Percentiles rank a stretch among this genome's conserved stretches.
Conservation (phyloP, 2,113 vertebrate species). For the Pao palembangensis region DNA sequence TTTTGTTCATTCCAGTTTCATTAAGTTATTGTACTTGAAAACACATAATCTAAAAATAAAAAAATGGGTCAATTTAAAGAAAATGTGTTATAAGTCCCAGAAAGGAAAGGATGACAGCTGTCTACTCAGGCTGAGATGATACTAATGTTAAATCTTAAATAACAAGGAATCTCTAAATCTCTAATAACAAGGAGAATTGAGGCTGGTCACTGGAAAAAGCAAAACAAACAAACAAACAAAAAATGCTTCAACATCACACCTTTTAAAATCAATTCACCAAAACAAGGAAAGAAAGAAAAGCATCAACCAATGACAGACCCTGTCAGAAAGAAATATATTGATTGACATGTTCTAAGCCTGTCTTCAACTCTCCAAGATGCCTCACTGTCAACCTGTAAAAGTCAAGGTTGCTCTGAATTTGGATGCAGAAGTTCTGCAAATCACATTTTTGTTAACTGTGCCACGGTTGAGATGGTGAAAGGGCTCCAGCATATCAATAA, state of each 20-base stretch:
- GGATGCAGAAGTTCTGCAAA: background rate
- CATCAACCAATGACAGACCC: background rate
- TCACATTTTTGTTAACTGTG: background rate
- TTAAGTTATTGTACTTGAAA: too few relatives aligned
- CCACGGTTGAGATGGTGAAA: background rate
- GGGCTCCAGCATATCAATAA: background rate
- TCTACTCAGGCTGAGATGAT: too few relatives aligned
- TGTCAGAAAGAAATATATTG: background rate
- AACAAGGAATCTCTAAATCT: too few relatives aligned
- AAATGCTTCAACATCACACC: background rate
- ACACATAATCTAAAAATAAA: too few relatives aligned
- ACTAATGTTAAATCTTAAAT: too few relatives aligned
- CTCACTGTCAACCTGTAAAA: background rate
- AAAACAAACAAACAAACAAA: too few relatives aligned
- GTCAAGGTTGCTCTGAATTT: slow-evolving; percentile 3
- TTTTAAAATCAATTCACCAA: background rate
- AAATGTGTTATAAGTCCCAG: too few relatives aligned
- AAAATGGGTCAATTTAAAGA: too few relatives aligned
- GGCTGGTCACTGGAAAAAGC: too few relatives aligned
- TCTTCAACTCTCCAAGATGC: background rate
- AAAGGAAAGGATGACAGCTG: too few relatives aligned
- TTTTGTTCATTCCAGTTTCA: too few relatives aligned
- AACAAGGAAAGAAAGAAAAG: slow-evolving; percentile 4
- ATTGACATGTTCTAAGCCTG: background rate
- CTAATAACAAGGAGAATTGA: too few relatives aligned